Evolutionary conservation across 2,113 vertebrate genomes (phyloP), one percentile per base, ranked within the genome.

Genomic region (Peromyscus leucopus): DNA sequence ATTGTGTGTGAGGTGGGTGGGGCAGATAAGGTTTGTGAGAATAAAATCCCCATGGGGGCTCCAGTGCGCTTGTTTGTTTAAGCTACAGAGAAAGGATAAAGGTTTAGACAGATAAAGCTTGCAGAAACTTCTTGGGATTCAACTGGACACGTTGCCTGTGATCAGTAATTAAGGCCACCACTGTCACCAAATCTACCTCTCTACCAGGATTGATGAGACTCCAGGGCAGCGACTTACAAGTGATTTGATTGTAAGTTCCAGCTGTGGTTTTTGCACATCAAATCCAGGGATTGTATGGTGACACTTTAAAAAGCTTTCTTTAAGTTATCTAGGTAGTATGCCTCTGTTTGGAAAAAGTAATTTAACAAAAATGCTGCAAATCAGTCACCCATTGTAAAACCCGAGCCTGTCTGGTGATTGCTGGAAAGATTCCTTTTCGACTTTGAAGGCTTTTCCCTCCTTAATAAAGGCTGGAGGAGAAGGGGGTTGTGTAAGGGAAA

Each of bases 1-100:
- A 97, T 97, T 97, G 97, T 97, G 90, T 96, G 93, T 76, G 88
- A 93, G 97, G 97, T 97, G 97, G 97, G 98, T 97, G 97, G 97
- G 98, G 98, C 98, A 92, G 85, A 61, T 89, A 65, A 65, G 95
- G 89, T 95, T 96, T 76, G 85, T 89, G 65, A 72, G 82, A 46
- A 57, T 55, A 7, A 75, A 69, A 83, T 28, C 19, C 71, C 33
- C 51, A 1, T 69, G 5, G 72, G 28, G 57, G 17, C 92, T 88
- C 26, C 83, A 8, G n/a, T 51, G 28, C 75, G 71, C 28, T 21
- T 57, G 19, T 83, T 89, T 87, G 76, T 51, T 46, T 82, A 31
- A 96, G 51, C 33, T 11, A 71, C 9, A 57, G 72, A 72, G 57
- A 86, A 79, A 76, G 63, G 67, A 39, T 89, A 72, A 94, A 84